Base-by-base conservation (phyloP, 2,888 invertebrate genomes). In the Atethmia centrago region DNA sequence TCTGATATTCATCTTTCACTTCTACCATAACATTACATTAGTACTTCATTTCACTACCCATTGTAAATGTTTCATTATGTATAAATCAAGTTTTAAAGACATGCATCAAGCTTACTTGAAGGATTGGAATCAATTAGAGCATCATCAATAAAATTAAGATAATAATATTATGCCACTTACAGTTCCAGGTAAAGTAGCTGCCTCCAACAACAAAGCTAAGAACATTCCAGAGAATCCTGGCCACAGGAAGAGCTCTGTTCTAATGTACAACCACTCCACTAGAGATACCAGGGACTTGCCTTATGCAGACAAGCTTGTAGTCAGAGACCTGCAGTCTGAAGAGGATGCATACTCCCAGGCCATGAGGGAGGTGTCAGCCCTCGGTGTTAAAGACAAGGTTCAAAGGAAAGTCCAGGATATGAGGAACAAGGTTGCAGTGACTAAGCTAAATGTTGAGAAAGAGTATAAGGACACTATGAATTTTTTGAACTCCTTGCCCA, bases 381-480 rank as follows among this genome's bases (percentile, higher is more conserved):
- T 82, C 14, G 75, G 87, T 16, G 61, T 67, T 8, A 88, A 87
- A 59, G 88, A 89, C 40, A 88, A 88, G 55, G 88, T 91, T 31
- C 87, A 89, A 25, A 93, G 89, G 53, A 92, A 90, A 79, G 74
- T 90, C n/a, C 91, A 92, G 70, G 90, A 93, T 58, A 86, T 90
- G 82, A 93, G 94, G 72, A 93, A 89, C 77, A 95, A 91, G 88
- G 88, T 96, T 64, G 96, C 96, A 16, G 87, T 95, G 85, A 91
- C 98, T 80, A 98, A 98, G 92, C 96, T 99, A 85, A 97, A 98
- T 89, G 93, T 96, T 61, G 95, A 96, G 72, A 95, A 95, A 74
- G 96, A 96, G 82, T 96, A 95, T 80, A 92, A 90, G 73, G 95
- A 96, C 71, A 96, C 96, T 53, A 91, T 96, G 79, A 90, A 93